These are phyloP conservation scores for Labroides dimidiatus DNA, from an alignment of 2,797 vertebrate genomes.

Conservation along the genomic window DNA sequence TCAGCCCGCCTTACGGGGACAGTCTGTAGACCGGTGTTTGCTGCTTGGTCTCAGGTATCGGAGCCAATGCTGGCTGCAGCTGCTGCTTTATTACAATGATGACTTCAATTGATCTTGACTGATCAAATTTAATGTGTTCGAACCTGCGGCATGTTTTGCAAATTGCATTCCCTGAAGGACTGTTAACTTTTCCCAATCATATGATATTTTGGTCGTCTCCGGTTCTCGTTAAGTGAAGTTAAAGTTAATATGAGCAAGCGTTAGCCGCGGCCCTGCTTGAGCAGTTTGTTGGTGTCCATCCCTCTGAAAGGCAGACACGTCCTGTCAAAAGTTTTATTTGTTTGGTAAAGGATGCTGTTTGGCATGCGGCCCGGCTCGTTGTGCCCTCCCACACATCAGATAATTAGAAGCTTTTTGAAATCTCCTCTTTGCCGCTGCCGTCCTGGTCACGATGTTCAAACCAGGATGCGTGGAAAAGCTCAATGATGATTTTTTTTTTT, in stretches of 20 bases:
- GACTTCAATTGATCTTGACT: too few species aligned
- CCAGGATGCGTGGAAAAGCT: constrained; percentile 49
- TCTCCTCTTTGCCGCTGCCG: constrained; percentile 28
- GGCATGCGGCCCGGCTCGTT: constrained; percentile 44
- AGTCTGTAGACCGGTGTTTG: too few species aligned
- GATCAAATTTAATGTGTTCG: too few species aligned
- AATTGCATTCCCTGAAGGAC: too few species aligned
- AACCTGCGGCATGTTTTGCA: too few species aligned
- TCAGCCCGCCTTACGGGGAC: too few species aligned
- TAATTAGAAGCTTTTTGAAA: constrained; percentile 73
- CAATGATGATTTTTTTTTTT: constrained; percentile 69
- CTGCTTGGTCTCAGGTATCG: too few species aligned
- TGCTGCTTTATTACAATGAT: too few species aligned
- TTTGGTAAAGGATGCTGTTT: constrained; percentile 64
- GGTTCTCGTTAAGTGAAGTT: constrained; percentile 1
- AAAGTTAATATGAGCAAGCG: neutral
- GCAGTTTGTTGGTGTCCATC: constrained; percentile 26
- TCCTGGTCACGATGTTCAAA: constrained; percentile 66
- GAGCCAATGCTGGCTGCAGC: too few species aligned
- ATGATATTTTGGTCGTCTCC: too few species aligned
- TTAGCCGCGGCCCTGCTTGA: constrained; percentile 7
- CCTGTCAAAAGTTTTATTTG: constrained; percentile 56
- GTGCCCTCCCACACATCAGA: constrained; percentile 71
- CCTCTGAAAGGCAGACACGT: constrained; percentile 42
- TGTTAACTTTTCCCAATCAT: too few species aligned